A percentile compares a stretch with the other conserved stretches of the same genome.
Evolutionary conservation across 2,113 vertebrate species (phyloP).

Genomic region (Hyperopisus bebe): DNA sequence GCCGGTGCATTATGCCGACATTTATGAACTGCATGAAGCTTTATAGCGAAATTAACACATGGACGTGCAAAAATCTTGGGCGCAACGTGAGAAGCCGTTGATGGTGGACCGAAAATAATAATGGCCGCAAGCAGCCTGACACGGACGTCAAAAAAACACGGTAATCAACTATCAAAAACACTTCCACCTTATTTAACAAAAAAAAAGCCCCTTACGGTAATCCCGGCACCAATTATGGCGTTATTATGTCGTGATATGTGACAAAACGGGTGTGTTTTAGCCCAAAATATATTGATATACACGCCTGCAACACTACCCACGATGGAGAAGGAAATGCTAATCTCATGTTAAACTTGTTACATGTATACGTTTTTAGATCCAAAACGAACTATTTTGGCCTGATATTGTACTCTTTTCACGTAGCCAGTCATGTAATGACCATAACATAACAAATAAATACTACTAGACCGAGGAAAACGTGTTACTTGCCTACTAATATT

Average conservation of each 20-base stretch:
- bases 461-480: background rate
- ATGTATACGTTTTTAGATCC: background rate
- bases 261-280: background rate
- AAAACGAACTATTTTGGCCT: background rate
- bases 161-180: background rate
- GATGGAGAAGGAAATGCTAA: background rate
- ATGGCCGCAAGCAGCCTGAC: slow-evolving; percentile 12
- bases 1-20: background rate
- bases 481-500: background rate
- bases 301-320: background rate
- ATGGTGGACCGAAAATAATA: slow-evolving; percentile 22
- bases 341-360: background rate
- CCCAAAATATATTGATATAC: background rate
- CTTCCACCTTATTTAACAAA: background rate
- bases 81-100: slow-evolving; percentile 5
- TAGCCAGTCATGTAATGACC: background rate
- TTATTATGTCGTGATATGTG: background rate
- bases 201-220: background rate
- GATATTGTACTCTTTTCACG: background rate
- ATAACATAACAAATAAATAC: background rate
- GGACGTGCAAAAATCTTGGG: background rate
- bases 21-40: background rate
- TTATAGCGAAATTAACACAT: slow-evolving; percentile 6
- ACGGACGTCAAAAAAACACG: background rate
- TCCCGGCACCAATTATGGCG: no score